Conservation (phyloP, 1,140 invertebrate genomes). For the Neuroterus valhalla region DNA sequence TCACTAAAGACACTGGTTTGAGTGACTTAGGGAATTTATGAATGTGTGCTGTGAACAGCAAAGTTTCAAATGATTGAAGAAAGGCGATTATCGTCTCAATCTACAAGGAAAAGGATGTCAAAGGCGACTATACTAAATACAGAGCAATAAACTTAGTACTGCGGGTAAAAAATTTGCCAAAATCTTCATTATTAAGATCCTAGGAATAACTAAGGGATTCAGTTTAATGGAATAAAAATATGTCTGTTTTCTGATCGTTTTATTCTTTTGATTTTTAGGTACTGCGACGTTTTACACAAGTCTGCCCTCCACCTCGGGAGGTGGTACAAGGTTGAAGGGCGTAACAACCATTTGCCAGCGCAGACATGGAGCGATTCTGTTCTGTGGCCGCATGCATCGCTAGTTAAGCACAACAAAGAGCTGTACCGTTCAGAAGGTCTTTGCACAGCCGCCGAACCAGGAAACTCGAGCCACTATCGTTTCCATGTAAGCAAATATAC, state of each 20-base stretch:
- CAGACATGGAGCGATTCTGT: constrained; percentile 84
- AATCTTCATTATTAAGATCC: no score
- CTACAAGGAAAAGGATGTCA: no score
- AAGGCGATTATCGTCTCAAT: no score
- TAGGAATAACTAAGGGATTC: no score
- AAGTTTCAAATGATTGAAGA: no score
- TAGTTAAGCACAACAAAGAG: constrained; percentile 87
- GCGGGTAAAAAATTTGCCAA: no score
- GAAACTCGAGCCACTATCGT: constrained; percentile 85
- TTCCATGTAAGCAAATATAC: constrained; percentile 85
- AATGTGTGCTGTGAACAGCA: no score
- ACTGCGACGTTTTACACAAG: constrained; percentile 92
- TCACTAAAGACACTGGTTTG: no score
- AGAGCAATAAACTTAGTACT: no score
- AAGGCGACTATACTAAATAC: no score
- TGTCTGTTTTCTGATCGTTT: constrained; percentile 36
- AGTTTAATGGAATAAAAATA: constrained; percentile 27
- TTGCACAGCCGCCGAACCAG: constrained; percentile 85
- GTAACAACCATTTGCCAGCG: constrained; percentile 78
- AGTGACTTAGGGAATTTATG: no score
- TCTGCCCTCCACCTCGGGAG: constrained; percentile 91
- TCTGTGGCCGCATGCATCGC: constrained; percentile 86
- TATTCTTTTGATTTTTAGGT: constrained; percentile 70
- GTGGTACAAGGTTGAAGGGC: constrained; percentile 85
- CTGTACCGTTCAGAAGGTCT: constrained; percentile 87